Evolutionary conservation across 1,140 invertebrate species (phyloP), one percentile per base, ranked within the genome.

Genomic region (Magallana gigas): DNA sequence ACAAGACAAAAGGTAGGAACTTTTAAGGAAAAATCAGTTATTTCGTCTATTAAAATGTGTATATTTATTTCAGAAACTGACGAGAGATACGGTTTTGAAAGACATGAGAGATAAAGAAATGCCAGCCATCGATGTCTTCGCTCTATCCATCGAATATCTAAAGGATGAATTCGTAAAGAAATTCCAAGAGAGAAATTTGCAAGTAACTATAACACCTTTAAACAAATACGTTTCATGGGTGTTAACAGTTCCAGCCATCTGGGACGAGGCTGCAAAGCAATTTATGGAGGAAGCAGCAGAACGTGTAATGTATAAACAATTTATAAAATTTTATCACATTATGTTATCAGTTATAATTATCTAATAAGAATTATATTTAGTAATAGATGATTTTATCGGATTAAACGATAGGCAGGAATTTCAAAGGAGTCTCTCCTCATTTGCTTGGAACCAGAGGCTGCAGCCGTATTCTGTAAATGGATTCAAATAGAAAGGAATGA

Each of bases 401-500:
- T 36, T 36, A 1, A 36, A 36, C 36, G 36, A 48, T 48, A 90
- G 89, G 89, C 87, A 9, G 89, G 83, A 14, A 90, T 90, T 9
- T 57, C 58, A 4, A 60, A 57, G n/a, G 89, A 68, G 11, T 82
- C 84, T 68, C 84, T 90, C 0, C 59, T 29, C 8, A 82, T 90
- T 18, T 87, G 84, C 1, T 57, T 90, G 1, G 89, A 90, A 81
- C 87, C 89, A 48, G 89, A 90, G n/a, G 87, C 87, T 29, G 89
- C 89, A 12, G 68, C 83, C 8, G 82, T 90, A 12, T 90, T 68
- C 16, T 90, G 89, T 76, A 85, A 90, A 59, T 11, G 18, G 9
- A 11, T 88, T 18, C 87, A 87, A 14, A 82, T 85, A 6, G 85
- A 90, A 68, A 84, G 84, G 48, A 57, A 68, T 6, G 12, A 64